These are phyloP conservation scores for Papilio polyxenes DNA, from an alignment of 1,140 invertebrate genomes.

Conservation along the genomic window DNA sequence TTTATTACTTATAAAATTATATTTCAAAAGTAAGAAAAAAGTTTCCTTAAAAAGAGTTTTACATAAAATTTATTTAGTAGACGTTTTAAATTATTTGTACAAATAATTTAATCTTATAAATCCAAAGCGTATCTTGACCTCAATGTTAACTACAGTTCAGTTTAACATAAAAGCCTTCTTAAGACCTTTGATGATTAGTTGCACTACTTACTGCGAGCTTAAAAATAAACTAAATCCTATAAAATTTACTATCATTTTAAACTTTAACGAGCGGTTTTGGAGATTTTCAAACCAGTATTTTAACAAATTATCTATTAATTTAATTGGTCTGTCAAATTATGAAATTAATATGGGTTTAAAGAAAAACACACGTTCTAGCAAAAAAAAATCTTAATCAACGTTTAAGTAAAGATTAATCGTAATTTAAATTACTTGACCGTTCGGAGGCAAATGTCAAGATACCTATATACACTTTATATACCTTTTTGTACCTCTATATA, in stretches of 20 bases:
- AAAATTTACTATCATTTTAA: too few relatives aligned
- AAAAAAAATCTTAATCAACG: too few relatives aligned
- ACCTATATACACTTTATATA: neutral
- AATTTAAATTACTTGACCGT: neutral
- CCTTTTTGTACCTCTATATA: too few relatives aligned
- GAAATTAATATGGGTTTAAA: too few relatives aligned
- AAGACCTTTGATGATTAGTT: neutral
- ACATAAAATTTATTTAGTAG: neutral
- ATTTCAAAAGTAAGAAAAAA: too few relatives aligned
- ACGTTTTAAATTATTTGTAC: neutral
- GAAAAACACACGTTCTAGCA: too few relatives aligned
- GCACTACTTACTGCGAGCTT: neutral
- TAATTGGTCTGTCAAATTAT: too few relatives aligned
- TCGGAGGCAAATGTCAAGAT: neutral
- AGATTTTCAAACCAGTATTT: neutral
- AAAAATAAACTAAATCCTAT: neutral
- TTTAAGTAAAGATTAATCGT: too few relatives aligned
- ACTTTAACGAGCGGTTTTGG: too few relatives aligned
- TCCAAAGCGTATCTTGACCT: neutral
- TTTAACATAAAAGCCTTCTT: conserved; percentile 1
- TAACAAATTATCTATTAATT: too few relatives aligned
- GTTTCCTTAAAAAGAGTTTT: neutral
- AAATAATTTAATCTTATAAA: conserved; percentile 7
- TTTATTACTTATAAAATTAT: neutral
- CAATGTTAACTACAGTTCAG: neutral